Conservation (phyloP, 2,797 vertebrate genomes). For the Hoplostethus atlanticus region DNA sequence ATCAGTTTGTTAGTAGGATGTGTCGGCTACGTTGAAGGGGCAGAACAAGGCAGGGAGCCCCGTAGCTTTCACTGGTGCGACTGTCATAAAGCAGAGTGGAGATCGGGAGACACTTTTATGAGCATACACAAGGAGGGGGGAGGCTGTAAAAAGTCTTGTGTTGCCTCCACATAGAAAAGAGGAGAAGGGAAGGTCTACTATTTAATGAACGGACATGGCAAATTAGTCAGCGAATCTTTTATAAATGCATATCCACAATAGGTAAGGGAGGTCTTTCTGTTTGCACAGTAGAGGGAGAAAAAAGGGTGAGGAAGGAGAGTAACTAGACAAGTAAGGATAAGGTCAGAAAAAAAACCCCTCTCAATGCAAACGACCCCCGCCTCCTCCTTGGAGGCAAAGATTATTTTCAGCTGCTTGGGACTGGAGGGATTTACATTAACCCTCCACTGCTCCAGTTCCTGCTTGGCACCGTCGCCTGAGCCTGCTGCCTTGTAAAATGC, state of each 20-base stretch:
- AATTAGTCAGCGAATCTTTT: conserved; percentile 29
- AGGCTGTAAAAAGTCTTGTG: conserved; percentile 36
- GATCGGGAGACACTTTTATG: conserved; percentile 57
- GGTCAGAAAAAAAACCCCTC: conserved; percentile 25
- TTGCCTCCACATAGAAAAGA: conserved; percentile 34
- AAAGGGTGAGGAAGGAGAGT: conserved; percentile 24
- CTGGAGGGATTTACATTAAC: conserved; percentile 76
- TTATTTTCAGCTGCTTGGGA: conserved; percentile 78
- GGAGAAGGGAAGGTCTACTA: conserved; percentile 21
- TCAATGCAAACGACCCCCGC: conserved; percentile 28
- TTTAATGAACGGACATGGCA: conserved; percentile 46
- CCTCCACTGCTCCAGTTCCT: conserved; percentile 64
- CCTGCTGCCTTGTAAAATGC: conserved; percentile 62
- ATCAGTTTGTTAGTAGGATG: too few species aligned
- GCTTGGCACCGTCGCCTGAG: conserved; percentile 51
- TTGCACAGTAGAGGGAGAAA: conserved; percentile 30
- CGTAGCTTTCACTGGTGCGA: conserved; percentile 9
- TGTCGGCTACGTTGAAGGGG: too few species aligned
- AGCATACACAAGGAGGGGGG: conserved; percentile 46
- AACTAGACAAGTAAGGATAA: conserved; percentile 27
- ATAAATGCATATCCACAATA: conserved; percentile 33
- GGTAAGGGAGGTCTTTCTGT: conserved; percentile 41
- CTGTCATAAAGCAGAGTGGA: conserved; percentile 25
- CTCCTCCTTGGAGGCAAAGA: conserved; percentile 60
- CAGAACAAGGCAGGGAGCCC: not conserved